These are phyloP conservation scores for Penelope pileata DNA, from an alignment of 2,113 vertebrate genomes.

Conservation along the genomic window DNA sequence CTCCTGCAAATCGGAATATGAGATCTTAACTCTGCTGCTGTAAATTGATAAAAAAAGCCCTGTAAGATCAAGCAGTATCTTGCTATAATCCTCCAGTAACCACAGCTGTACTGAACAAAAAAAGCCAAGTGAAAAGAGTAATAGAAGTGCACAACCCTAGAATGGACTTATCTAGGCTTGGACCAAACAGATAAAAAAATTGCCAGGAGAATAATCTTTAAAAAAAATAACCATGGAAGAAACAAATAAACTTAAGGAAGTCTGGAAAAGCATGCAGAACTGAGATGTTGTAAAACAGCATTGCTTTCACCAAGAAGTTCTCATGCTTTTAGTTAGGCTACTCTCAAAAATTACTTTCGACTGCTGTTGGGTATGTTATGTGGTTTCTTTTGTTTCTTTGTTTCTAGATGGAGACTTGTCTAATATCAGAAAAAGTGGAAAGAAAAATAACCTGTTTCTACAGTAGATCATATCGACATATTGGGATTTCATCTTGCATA, in stretches of 20 bases:
- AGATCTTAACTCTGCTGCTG: conserved; percentile 45
- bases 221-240: background rate
- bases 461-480: conserved; percentile 46
- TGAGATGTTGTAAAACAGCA: background rate
- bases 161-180: background rate
- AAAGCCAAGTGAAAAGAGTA: background rate
- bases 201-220: rapidly evolving
- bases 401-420: conserved; percentile 25
- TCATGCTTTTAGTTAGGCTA: background rate
- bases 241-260: background rate
- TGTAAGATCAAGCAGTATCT: background rate
- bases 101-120: background rate
- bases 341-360: background rate
- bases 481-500: conserved; percentile 45
- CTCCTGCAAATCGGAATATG: conserved; percentile 15
- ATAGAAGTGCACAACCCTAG: background rate
- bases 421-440: conserved; percentile 20
- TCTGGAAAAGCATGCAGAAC: background rate
- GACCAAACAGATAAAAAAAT: background rate
- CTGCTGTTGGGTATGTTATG: background rate
- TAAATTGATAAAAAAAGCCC: conserved; percentile 49
- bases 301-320: background rate
- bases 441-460: conserved; percentile 47
- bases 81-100: background rate
- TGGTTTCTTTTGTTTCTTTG: conserved; percentile 60